Evolutionary conservation across 2,888 invertebrate genomes (phyloP), one percentile per base, ranked within the genome.

Genomic region (Leptopilina drosophilae): DNA sequence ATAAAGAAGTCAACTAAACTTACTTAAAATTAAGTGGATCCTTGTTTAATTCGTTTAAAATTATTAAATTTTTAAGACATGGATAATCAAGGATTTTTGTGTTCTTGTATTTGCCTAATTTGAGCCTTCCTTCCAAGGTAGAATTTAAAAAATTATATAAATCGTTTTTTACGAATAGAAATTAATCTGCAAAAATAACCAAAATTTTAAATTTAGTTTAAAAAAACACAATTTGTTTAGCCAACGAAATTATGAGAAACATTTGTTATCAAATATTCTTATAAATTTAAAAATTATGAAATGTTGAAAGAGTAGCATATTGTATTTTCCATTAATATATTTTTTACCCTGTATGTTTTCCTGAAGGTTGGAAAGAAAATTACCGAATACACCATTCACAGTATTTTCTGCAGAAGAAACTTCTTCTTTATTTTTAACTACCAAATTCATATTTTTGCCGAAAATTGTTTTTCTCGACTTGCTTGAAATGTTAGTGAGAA

Each of bases 11-110:
- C 53, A 56, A 56, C 12, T 12, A 56, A 56, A 56, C 56, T 56
- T n/a, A 56, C 56, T 56, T 56, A 56, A n/a, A 56, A 56, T 56
- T n/a, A 56, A 56, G 9, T 56, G n/a, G 56, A 56, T 56, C 56
- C 5, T 56, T n/a, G 9, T 56, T 56, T n/a, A 56, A 5, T 56
- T 56, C 11, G 12, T 56, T 56, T 56, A 56, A 56, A 56, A 56
- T 56, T 11, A 56, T 56, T 11, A 56, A 56, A 56, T 56, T 56
- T 14, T 56, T 56, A 56, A 56, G 8, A 12, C 56, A n/a, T 14
- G 56, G n/a, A 5, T 56, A 56, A 56, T 56, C 56, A 56, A 56
- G 56, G 14, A 56, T 14, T 11, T 11, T 12, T n/a, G 56, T 56
- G 7, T 12, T 56, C 14, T n/a, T 56, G 56, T 56, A 12, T n/a